These are phyloP conservation scores for Misgurnus mizolepis DNA, from an alignment of 2,113 vertebrate species.

Conservation along the genomic window DNA sequence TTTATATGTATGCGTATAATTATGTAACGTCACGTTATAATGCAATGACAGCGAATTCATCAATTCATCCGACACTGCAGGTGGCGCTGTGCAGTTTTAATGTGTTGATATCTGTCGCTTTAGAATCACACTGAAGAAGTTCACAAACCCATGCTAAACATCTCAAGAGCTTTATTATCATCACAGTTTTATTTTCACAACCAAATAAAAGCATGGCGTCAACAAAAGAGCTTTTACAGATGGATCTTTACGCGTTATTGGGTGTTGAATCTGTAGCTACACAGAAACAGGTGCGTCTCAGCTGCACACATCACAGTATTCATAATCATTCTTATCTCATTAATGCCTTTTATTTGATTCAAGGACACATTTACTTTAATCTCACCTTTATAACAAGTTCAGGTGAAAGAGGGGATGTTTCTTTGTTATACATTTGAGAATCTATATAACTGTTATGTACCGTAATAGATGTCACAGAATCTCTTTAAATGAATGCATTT, in stretches of 20 bases:
- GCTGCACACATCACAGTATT: background rate
- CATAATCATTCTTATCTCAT: no score
- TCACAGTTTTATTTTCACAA: background rate
- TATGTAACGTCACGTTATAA: no score
- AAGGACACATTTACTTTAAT: no score
- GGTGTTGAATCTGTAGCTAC: slow-evolving; percentile 81
- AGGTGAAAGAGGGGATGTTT: background rate
- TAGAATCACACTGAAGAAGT: slow-evolving; percentile 24
- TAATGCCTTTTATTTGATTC: no score
- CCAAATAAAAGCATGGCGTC: slow-evolving; percentile 36
- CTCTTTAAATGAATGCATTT: background rate
- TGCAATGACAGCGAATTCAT: no score
- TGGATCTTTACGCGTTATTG: slow-evolving; percentile 88
- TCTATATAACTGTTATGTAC: no score
- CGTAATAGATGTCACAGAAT: background rate
- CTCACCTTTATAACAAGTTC: background rate
- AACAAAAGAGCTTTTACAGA: slow-evolving; percentile 82
- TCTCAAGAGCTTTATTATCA: background rate
- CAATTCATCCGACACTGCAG: background rate
- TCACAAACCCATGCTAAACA: background rate
- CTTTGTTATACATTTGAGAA: no score
- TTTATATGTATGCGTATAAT: no score
- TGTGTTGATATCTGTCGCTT: background rate
- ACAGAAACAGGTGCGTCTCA: slow-evolving; percentile 83
- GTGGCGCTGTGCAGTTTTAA: background rate